Percentiles rank a stretch among this genome's conserved stretches.
These are phyloP conservation scores for Montipora cactus DNA, from an alignment of 64 coral and sea anemone species.

Conservation along the genomic window DNA sequence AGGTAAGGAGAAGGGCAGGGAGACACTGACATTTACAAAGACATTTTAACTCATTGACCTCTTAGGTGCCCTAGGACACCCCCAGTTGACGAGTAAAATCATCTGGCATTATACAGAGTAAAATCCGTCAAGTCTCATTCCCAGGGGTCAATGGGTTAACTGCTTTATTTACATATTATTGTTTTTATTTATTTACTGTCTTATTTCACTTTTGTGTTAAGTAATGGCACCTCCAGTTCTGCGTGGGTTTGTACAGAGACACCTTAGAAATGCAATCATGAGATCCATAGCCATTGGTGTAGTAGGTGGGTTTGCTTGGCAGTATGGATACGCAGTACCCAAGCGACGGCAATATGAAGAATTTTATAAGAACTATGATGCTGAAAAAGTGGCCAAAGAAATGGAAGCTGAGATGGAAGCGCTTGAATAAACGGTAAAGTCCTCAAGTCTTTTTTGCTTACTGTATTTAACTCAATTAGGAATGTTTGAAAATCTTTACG, in stretches of 20 bases:
- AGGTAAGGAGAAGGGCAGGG: too few species aligned
- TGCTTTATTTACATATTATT: too few species aligned
- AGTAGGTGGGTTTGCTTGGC: conserved; percentile 75
- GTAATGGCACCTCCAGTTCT: conserved; percentile 84
- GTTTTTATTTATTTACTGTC: too few species aligned
- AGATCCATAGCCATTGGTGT: conserved; percentile 69
- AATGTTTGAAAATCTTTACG: too few species aligned
- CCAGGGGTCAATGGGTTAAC: too few species aligned
- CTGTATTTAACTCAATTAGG: too few species aligned
- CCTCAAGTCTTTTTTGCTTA: neutral
- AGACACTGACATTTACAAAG: too few species aligned
- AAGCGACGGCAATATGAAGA: conserved; percentile 81
- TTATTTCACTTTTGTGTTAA: neutral
- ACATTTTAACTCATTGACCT: too few species aligned
- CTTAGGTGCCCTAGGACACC: too few species aligned
- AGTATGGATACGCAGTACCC: conserved; percentile 83
- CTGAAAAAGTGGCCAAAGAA: conserved; percentile 90
- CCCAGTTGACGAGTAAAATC: too few species aligned
- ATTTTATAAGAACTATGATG: conserved; percentile 98
- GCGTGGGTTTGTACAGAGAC: conserved; percentile 83
- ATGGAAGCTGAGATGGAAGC: conserved; percentile 62
- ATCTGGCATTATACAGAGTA: too few species aligned
- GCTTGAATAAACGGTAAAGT: neutral
- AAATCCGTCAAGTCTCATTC: too few species aligned
- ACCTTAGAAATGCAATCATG: conserved; percentile 79